phyloP scores from a whole-genome alignment of 2,888 invertebrate genomes.

The Lithosia quadra region DNA sequence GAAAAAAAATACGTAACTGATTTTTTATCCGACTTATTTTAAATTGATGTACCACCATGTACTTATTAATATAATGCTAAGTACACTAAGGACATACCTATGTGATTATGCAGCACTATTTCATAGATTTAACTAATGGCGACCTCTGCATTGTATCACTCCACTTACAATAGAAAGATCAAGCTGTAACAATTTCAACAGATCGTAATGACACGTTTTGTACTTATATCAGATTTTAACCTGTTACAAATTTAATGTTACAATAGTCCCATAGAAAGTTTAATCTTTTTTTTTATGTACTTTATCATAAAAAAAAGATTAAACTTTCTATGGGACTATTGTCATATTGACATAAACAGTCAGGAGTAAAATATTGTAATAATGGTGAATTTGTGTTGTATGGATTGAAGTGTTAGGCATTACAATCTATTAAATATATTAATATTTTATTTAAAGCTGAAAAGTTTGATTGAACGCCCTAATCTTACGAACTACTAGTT shows the following conservation, averaged over 20 bases:
- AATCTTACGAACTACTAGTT: too few species aligned
- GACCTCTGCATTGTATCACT: conserved; percentile 1
- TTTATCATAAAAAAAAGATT: neutral
- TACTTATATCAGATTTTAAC: neutral
- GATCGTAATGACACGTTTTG: neutral
- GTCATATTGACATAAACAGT: too few species aligned
- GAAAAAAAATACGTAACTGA: too few species aligned
- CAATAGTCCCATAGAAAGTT: neutral
- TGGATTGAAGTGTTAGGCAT: too few species aligned
- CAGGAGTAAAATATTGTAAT: neutral
- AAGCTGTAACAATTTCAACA: neutral
- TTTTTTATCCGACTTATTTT: too few species aligned
- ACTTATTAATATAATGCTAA: neutral
- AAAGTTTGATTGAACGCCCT: too few species aligned
- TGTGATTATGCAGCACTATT: neutral
- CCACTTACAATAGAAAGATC: neutral
- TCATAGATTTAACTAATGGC: neutral
- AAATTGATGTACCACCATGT: too few species aligned
- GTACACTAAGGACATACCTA: neutral
- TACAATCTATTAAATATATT: too few species aligned
- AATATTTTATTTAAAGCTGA: too few species aligned
- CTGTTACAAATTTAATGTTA: neutral
- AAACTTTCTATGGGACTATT: neutral
- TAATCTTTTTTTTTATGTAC: conserved; percentile 3
- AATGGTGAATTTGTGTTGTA: neutral